These are phyloP conservation scores for Gallinago media DNA, from an alignment of 2,113 vertebrate genomes.

Conservation along the genomic window DNA sequence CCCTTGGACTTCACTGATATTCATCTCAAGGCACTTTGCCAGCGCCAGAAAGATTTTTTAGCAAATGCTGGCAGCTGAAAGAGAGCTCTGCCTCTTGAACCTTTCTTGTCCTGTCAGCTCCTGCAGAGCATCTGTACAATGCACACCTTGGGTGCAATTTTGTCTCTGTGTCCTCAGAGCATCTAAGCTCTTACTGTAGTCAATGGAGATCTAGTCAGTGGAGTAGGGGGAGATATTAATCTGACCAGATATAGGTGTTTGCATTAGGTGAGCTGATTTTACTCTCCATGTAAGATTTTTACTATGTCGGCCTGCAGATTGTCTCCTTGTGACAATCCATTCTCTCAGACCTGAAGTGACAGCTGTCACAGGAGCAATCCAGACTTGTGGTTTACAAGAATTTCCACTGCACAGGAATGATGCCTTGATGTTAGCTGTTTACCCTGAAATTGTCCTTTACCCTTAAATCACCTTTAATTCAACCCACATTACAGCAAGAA, in stretches of 20 bases:
- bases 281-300: background rate
- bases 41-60: background rate
- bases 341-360: background rate
- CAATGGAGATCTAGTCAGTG: background rate
- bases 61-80: background rate
- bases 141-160: background rate
- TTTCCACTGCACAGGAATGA: background rate
- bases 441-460: background rate
- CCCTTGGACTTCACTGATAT: background rate
- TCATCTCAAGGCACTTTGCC: background rate
- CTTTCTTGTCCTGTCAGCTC: background rate
- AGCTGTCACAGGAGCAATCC: background rate
- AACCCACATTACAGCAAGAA: background rate
- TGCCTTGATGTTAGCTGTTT: background rate
- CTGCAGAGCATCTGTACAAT: background rate
- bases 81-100: background rate
- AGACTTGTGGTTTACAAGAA: background rate
- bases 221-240: background rate
- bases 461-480: constrained; percentile 6
- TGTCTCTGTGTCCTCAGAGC: background rate
- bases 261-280: background rate
- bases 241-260: background rate
- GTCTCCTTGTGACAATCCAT: background rate
- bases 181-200: background rate
- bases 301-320: background rate